phyloP scores from a whole-genome alignment of 1,140 invertebrate species.

The Paramacrobiotus metropolitanus region DNA sequence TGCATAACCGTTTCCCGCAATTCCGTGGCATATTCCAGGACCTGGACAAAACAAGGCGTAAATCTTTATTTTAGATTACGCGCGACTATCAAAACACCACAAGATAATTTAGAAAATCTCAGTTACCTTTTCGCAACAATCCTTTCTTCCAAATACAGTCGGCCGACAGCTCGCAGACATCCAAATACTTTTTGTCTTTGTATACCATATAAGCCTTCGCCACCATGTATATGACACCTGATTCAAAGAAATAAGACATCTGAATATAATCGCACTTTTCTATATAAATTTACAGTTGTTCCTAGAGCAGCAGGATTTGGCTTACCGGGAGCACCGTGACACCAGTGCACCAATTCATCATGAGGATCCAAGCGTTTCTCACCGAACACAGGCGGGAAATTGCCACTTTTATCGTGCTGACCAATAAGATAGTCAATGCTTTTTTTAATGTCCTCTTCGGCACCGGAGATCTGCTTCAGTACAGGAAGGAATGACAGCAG shows the following conservation, averaged over 20 bases:
- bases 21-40: constrained; percentile 48
- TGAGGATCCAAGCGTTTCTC: no score
- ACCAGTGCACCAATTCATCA: constrained; percentile 58
- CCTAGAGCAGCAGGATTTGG: neutral
- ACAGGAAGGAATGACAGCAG: constrained; percentile 37
- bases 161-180: constrained; percentile 38
- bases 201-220: constrained; percentile 51
- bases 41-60: no score
- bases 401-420: constrained; percentile 39
- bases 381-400: constrained; percentile 50
- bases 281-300: neutral
- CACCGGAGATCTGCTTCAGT: constrained; percentile 27
- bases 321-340: constrained; percentile 50
- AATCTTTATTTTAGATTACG: no score
- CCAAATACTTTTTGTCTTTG: constrained; percentile 44
- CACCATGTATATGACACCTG: constrained; percentile 48
- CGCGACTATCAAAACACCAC: no score
- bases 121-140: constrained; percentile 51
- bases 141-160: constrained; percentile 56
- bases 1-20: constrained; percentile 59
- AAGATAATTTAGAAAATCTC: no score
- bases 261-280: no score
- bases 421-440: constrained; percentile 34
- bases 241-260: no score
- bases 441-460: constrained; percentile 29